Conservation (phyloP, 2,888 invertebrate genomes). For the Drosophila nigritarsus region DNA sequence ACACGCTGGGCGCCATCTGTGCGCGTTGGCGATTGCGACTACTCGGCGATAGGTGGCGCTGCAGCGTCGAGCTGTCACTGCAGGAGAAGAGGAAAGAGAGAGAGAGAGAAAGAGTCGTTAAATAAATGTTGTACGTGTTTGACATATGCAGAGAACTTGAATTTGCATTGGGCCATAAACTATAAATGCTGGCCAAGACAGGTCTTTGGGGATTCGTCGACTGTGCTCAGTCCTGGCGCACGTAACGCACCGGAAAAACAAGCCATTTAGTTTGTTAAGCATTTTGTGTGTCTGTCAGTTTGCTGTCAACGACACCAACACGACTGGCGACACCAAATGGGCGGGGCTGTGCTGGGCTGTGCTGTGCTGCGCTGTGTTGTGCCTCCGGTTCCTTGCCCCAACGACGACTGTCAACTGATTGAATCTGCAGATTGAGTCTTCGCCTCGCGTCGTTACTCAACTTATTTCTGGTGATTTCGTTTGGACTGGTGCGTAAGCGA, state of each 20-base stretch:
- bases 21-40: slow-evolving; percentile 16
- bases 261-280: slow-evolving; percentile 75
- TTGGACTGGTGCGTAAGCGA: slow-evolving; percentile 49
- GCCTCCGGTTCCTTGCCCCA: slow-evolving; percentile 44
- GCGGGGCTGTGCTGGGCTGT: slow-evolving; percentile 1
- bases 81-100: slow-evolving; percentile 74
- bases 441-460: slow-evolving; percentile 55
- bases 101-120: slow-evolving; percentile 46
- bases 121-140: slow-evolving; percentile 51
- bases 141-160: slow-evolving; percentile 72
- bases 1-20: slow-evolving; percentile 86
- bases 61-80: slow-evolving; percentile 85
- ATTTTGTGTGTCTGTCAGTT: slow-evolving; percentile 46
- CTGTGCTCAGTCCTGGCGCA: slow-evolving; percentile 22
- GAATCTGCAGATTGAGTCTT: slow-evolving; percentile 33
- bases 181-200: slow-evolving; percentile 40
- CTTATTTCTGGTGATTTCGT: slow-evolving; percentile 11
- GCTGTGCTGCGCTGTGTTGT: neutral
- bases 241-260: slow-evolving; percentile 77
- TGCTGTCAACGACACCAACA: slow-evolving; percentile 73
- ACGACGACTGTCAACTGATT: slow-evolving; percentile 48
- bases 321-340: slow-evolving; percentile 32
- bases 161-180: slow-evolving; percentile 50
- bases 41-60: slow-evolving; percentile 51
- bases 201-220: slow-evolving; percentile 11